Percentiles rank a stretch among this genome's conserved stretches.
These are phyloP conservation scores for Campoletis sonorensis DNA, from an alignment of 1,140 invertebrate species.

Conservation along the genomic window DNA sequence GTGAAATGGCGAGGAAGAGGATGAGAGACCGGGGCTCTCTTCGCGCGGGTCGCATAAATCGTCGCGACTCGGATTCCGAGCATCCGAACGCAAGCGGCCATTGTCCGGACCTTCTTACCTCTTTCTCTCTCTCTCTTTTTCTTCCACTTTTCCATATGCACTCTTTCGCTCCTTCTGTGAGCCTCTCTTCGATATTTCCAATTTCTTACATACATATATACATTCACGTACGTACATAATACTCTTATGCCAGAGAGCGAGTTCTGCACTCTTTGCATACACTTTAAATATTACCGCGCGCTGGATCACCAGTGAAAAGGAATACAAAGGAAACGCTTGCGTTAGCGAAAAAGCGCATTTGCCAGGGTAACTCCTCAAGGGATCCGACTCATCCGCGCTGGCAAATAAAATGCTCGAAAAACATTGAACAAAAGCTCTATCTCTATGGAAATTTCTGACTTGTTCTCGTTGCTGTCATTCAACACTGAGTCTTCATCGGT, in stretches of 20 bases:
- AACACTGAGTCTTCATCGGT: not conserved
- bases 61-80: constrained; percentile 71
- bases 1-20: constrained; percentile 45
- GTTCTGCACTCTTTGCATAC: constrained; percentile 69
- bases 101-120: constrained; percentile 68
- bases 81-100: constrained; percentile 69
- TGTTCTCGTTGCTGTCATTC: not conserved
- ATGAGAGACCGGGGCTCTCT: constrained; percentile 49
- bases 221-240: not conserved
- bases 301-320: constrained; percentile 43
- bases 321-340: constrained; percentile 41
- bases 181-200: no score
- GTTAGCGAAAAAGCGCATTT: constrained; percentile 51
- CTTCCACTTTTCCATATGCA: constrained; percentile 11
- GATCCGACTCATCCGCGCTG: no score
- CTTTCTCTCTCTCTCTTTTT: constrained; percentile 45
- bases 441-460: not conserved
- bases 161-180: constrained; percentile 10
- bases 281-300: constrained; percentile 70
- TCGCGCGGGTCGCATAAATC: constrained; percentile 70
- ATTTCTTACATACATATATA: no score
- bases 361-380: not conserved
- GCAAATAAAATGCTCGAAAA: not conserved
- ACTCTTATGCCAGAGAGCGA: constrained; percentile 14
- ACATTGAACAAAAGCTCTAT: not conserved